Evolutionary conservation across 1,140 invertebrate species (phyloP).

Genomic region (Cheumatopsyche charites): DNA sequence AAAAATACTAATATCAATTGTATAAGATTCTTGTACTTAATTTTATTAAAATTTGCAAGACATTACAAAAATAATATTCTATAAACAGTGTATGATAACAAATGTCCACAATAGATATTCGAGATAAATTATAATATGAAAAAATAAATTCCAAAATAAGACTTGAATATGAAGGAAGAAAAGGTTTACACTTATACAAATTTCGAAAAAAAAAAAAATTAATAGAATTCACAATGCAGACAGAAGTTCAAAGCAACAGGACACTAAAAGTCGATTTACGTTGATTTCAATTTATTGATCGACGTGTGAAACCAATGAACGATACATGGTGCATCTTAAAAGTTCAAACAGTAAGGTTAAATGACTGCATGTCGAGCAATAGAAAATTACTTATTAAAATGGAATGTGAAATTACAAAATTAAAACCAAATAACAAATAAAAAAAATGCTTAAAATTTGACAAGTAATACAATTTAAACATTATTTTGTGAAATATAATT

Average conservation of each 20-base stretch:
- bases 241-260: too few species aligned
- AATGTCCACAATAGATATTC: constrained; percentile 2
- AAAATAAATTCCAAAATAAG: background rate
- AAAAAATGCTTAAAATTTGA: too few species aligned
- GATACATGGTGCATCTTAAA: background rate
- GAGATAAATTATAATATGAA: background rate
- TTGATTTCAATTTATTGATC: constrained; percentile 5
- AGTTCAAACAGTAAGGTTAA: constrained; percentile 19
- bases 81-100: constrained; percentile 17
- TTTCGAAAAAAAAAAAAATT: too few species aligned
- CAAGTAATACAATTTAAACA: too few species aligned
- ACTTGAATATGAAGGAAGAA: too few species aligned
- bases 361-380: background rate
- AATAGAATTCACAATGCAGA: too few species aligned
- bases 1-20: background rate
- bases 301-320: background rate
- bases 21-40: constrained; percentile 22
- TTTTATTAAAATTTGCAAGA: constrained; percentile 28
- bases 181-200: too few species aligned
- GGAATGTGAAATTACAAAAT: constrained; percentile 5
- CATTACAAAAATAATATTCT: constrained; percentile 32
- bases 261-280: background rate
- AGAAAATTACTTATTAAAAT: background rate
- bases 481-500: too few species aligned
- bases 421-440: too few species aligned